These are phyloP conservation scores for Ginglymostoma cirratum DNA, from an alignment of 2,113 vertebrate genomes.

Conservation along the genomic window DNA sequence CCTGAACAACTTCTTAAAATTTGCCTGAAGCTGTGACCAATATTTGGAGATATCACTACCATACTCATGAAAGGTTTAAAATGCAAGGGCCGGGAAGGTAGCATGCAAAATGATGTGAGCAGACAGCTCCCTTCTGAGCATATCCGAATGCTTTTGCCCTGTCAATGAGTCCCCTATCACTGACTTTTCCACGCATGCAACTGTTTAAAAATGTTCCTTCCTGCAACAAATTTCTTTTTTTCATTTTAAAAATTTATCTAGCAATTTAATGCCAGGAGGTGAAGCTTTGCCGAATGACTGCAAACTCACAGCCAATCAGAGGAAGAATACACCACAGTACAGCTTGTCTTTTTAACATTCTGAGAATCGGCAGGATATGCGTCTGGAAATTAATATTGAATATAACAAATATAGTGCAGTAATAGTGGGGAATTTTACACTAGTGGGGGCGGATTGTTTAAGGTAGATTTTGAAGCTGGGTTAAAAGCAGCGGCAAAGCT, in stretches of 20 bases:
- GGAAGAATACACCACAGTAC: neutral
- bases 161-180: neutral
- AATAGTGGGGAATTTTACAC: no score
- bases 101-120: neutral
- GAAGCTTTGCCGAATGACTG: neutral
- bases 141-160: neutral
- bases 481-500: no score
- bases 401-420: no score
- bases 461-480: no score
- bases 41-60: neutral
- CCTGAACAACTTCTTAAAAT: neutral
- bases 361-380: no score
- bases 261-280: neutral
- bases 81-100: neutral
- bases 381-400: no score
- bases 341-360: neutral
- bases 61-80: neutral
- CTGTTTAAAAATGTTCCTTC: neutral
- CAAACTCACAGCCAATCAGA: neutral
- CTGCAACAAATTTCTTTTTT: neutral
- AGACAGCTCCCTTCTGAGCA: neutral
- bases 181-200: neutral
- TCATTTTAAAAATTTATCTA: neutral
- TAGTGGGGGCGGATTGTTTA: no score
- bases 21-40: neutral